Base-by-base conservation (phyloP, 2,113 vertebrate species). In the Camelus dromedarius region DNA sequence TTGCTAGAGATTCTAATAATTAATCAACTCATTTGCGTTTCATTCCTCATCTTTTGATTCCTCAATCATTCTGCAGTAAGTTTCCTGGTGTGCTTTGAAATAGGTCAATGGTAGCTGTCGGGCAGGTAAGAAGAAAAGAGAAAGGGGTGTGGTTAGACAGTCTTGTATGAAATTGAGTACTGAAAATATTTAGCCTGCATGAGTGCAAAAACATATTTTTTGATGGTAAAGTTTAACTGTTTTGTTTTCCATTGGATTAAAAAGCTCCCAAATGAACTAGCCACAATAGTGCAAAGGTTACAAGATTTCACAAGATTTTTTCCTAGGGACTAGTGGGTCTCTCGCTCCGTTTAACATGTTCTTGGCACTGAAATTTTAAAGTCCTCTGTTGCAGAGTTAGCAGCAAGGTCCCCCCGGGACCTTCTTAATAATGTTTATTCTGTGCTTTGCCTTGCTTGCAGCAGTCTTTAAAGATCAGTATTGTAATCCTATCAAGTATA, bases 81-180 rank as follows among this genome's bases (percentile, higher is more conserved):
- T 79, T 80, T 79, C 35, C 64, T 64, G 69, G 3, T 73, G 32
- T n/a, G 10, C 38, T 96, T 80, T 85, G 38, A 80, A 70, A 85
- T 89, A 93, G 52, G 20, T 64, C 46, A 52, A 26, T 91, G 72
- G 82, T 76, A 72, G 18, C 88, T 86, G 35, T 93, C 58, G 64
- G 13, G 19, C 8, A 80, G 11, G 9, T 56, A 52, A 56, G 66
- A 84, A 48, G 35, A 69, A 92, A 69, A n/a, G 35, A 42, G 28
- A 70, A 81, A 64, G 22, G 35, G 72, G 16, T 82, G 13, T 62
- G 22, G 42, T 73, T 83, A 35, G 30, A 24, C 10, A 72, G 76
- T 56, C n/a, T 70, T 60, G n/a, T 54, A 24, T 89, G 7, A 62
- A 42, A 64, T 16, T n/a, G 54, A 93, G 83, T 72, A 52, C 58